Evolutionary conservation across 2,888 invertebrate species (phyloP).

Genomic region (Piscicola geometra): DNA sequence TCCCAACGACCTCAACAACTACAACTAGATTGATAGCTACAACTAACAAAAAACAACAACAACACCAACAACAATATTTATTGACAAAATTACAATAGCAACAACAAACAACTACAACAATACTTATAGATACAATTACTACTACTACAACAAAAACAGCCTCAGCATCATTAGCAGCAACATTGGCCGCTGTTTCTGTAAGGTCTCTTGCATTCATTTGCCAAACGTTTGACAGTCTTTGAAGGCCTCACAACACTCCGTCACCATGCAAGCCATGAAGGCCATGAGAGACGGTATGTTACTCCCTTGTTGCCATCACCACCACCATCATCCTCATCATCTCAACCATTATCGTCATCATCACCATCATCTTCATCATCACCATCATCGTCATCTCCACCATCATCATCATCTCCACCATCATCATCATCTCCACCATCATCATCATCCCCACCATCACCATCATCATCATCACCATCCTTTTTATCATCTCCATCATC

Average conservation of each 20-base stretch:
- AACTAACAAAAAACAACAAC: background rate
- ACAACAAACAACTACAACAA: background rate
- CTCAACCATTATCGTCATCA: slow-evolving; percentile 24
- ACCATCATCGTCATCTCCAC: slow-evolving; percentile 23
- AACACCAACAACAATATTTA: background rate
- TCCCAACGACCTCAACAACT: too few relatives aligned
- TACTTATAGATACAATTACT: background rate
- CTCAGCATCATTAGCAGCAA: background rate
- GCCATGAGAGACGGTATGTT: background rate
- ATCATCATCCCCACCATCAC: slow-evolving; percentile 29
- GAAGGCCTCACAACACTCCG: background rate
- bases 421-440: slow-evolving; percentile 28
- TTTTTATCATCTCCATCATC: slow-evolving; percentile 27
- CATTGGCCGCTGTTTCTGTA: too few relatives aligned
- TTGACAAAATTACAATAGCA: background rate
- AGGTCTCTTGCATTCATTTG: too few relatives aligned
- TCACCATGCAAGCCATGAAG: background rate
- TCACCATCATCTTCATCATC: slow-evolving; percentile 23
- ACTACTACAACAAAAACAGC: background rate
- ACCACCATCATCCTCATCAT: slow-evolving; percentile 12
- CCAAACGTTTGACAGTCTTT: background rate
- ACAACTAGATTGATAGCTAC: too few relatives aligned
- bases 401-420: slow-evolving; percentile 25
- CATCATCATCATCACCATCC: slow-evolving; percentile 30
- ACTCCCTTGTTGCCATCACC: background rate